Conservation (phyloP, 2,797 vertebrate species). For the Catamblyrhynchus diadema region DNA sequence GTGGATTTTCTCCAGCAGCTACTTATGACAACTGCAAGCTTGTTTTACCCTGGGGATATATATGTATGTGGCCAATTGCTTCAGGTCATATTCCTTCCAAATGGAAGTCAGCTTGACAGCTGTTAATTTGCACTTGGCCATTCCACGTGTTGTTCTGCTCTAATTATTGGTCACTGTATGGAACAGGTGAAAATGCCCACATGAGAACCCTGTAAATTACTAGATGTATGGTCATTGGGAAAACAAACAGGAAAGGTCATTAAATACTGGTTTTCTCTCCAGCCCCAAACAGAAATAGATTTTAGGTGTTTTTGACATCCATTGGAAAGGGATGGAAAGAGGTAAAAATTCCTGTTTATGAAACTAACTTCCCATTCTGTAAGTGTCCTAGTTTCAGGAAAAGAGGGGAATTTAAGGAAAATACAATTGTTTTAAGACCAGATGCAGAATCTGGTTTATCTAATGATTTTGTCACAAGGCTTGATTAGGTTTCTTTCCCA, state of each 20-base stretch:
- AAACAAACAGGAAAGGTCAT: not conserved
- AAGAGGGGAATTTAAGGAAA: not conserved
- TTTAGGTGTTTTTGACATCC: not conserved
- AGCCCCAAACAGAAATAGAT: not conserved
- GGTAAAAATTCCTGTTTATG: not conserved
- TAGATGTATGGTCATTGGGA: not conserved
- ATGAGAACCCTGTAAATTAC: constrained; percentile 15
- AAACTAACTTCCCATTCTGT: not conserved
- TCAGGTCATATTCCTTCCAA: constrained; percentile 15
- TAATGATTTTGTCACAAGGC: not conserved
- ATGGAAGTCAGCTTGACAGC: constrained; percentile 12
- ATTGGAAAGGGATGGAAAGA: not conserved
- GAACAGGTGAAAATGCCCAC: constrained; percentile 40
- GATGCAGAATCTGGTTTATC: not conserved
- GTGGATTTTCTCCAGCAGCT: constrained; percentile 16
- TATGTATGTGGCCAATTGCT: constrained; percentile 3
- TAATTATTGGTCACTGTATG: constrained; percentile 30
- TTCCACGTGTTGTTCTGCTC: not conserved
- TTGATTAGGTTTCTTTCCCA: not conserved
- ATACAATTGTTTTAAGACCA: not conserved
- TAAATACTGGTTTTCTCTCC: constrained; percentile 22
- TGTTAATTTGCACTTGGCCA: constrained; percentile 42
- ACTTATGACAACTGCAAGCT: not conserved
- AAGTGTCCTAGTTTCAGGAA: not conserved
- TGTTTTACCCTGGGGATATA: constrained; percentile 19